Percentiles rank a stretch among this genome's conserved stretches.
Conservation (phyloP, 2,888 invertebrate species). For the Catotricha subobsoleta region DNA sequence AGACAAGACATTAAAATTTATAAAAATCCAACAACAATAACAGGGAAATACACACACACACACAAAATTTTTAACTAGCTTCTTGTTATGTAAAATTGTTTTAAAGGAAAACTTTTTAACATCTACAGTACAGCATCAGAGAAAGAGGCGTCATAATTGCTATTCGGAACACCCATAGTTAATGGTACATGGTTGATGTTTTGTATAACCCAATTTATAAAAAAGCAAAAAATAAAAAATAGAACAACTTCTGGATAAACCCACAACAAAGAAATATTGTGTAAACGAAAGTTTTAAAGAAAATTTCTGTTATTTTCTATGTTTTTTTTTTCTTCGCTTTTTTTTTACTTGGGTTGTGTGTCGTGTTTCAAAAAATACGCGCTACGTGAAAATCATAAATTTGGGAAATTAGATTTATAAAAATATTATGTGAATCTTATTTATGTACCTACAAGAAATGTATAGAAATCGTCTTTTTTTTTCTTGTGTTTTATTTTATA, state of each 20-base stretch:
- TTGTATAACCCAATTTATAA: no score
- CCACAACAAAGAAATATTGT: background rate
- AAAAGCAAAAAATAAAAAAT: background rate
- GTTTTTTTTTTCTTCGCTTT: background rate
- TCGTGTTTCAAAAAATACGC: no score
- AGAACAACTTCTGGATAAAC: background rate
- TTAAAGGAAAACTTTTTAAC: background rate
- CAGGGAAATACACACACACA: background rate
- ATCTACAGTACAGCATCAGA: no score
- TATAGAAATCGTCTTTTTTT: no score
- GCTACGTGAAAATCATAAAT: conserved; percentile 8
- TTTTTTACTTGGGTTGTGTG: no score
- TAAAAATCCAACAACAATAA: background rate
- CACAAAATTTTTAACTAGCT: background rate
- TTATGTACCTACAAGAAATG: background rate
- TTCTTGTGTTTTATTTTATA: no score
- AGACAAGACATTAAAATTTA: no score
- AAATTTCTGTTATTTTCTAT: background rate
- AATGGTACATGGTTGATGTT: no score
- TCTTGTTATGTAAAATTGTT: background rate
- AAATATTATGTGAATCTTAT: conserved; percentile 2
- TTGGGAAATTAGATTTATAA: conserved; percentile 7
- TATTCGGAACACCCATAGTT: no score
- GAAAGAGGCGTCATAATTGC: background rate
- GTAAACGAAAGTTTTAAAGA: background rate